Conservation (phyloP, 2,797 vertebrate genomes). For the Hippocampus kuda region DNA sequence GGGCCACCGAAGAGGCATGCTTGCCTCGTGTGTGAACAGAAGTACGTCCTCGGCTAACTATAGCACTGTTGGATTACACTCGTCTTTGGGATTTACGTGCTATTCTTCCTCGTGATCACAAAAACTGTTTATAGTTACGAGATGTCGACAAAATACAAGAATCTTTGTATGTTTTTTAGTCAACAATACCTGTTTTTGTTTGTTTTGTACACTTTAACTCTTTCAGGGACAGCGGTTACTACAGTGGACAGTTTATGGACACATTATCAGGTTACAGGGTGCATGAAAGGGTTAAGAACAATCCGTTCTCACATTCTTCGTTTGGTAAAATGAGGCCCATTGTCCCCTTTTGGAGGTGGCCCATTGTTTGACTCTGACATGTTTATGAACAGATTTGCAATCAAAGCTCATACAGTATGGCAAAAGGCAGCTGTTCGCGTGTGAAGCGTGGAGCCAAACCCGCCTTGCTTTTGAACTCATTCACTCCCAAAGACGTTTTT, state of each 20-base stretch:
- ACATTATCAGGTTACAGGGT: no score
- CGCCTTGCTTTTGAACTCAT: neutral
- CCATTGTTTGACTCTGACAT: neutral
- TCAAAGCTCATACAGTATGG: neutral
- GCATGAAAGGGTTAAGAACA: no score
- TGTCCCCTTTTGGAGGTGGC: neutral
- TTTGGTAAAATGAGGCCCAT: neutral
- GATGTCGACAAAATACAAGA: no score
- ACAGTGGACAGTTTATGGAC: no score
- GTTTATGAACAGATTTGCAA: neutral
- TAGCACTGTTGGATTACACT: neutral
- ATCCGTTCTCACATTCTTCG: neutral
- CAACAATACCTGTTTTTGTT: neutral
- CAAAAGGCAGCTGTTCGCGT: neutral
- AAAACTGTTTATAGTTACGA: neutral
- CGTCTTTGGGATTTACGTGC: no score
- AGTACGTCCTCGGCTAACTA: neutral
- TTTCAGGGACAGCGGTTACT: no score
- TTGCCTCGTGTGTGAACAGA: no score
- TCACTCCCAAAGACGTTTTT: no score
- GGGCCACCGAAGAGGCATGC: neutral
- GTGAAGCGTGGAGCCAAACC: neutral
- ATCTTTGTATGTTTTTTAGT: no score
- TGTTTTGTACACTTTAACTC: neutral
- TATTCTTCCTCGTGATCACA: neutral